Conservation (phyloP, 1,140 invertebrate species). For the Procambarus clarkii region DNA sequence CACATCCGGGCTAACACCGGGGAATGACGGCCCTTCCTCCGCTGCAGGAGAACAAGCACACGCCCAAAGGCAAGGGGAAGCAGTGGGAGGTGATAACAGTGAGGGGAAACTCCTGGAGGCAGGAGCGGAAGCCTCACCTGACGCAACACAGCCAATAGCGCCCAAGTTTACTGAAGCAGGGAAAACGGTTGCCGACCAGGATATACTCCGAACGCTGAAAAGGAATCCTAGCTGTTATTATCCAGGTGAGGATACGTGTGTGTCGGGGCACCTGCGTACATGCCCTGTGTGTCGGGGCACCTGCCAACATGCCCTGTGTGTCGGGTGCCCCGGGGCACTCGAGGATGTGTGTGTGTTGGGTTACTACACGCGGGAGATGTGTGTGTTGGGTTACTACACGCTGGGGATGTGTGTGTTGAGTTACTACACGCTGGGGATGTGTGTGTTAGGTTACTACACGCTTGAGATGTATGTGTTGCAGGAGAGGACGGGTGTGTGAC, state of each 20-base stretch:
- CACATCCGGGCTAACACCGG: too few species aligned
- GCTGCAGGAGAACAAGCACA: neutral
- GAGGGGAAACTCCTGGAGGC: neutral
- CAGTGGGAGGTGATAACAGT: neutral
- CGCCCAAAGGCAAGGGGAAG: too few species aligned
- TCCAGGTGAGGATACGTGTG: neutral
- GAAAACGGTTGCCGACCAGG: neutral
- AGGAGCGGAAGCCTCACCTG: neutral
- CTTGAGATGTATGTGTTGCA: neutral
- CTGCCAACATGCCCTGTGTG: too few species aligned
- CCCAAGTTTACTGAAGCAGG: neutral
- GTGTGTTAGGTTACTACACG: too few species aligned
- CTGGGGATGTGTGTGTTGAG: too few species aligned
- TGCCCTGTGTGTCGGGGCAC: too few species aligned
- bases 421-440: too few species aligned
- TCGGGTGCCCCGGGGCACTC: too few species aligned
- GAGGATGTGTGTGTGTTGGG: too few species aligned
- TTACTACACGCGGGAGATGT: too few species aligned
- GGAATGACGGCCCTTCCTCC: neutral
- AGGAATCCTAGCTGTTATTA: conserved; percentile 37
- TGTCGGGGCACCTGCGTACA: too few species aligned
- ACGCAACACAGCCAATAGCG: neutral
- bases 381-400: too few species aligned
- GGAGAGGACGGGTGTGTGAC: neutral
- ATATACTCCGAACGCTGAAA: neutral